A percentile compares a stretch with the other conserved stretches of the same genome.
phyloP scores from a whole-genome alignment of 2,888 invertebrate genomes.

The Napeogenes sylphis region DNA sequence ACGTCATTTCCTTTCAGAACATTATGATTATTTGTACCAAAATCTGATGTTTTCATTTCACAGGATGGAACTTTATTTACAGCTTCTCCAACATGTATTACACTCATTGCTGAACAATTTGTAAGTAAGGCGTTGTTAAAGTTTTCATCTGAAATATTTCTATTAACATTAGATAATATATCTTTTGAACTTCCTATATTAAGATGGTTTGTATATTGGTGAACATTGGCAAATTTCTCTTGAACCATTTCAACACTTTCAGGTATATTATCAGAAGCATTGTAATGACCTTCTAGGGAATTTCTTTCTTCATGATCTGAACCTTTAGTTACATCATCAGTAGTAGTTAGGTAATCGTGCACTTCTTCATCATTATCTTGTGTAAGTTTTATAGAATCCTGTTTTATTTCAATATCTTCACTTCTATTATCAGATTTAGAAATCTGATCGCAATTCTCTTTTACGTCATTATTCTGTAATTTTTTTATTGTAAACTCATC shows the following conservation, averaged over 20 bases:
- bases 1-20: no score
- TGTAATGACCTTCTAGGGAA: no score
- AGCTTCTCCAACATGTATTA: not conserved
- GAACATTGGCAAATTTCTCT: not conserved
- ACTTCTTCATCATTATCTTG: not conserved
- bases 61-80: not conserved
- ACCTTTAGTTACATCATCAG: no score
- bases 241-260: not conserved
- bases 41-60: not conserved
- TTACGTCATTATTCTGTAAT: not conserved
- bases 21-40: not conserved
- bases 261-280: not conserved
- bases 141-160: not conserved
- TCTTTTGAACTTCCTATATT: not conserved
- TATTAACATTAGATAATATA: not conserved
- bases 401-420: not conserved
- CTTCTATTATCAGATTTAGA: not conserved
- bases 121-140: not conserved
- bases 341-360: not conserved
- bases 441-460: not conserved
- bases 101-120: not conserved
- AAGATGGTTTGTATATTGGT: not conserved
- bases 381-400: not conserved
- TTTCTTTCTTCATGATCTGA: no score
- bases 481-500: conserved; percentile 1